Evolutionary conservation across 2,113 vertebrate genomes (phyloP).

Genomic region (Thalassarche chlororhynchos): DNA sequence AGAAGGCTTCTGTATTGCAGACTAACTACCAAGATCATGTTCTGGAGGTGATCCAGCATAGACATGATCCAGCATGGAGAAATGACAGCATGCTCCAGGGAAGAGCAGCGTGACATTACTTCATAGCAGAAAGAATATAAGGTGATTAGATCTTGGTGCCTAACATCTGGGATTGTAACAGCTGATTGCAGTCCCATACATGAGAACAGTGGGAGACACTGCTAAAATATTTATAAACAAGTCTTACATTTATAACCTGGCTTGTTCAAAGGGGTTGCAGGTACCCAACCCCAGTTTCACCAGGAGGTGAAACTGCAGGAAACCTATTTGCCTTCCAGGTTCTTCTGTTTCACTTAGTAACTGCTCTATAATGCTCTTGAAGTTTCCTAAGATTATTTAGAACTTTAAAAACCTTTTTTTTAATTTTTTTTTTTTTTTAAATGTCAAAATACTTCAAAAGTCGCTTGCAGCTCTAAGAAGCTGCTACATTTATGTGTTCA

Average conservation of each 20-base stretch:
- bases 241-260: background rate
- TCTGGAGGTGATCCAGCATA: background rate
- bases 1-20: background rate
- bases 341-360: background rate
- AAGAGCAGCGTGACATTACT: background rate
- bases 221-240: background rate
- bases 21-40: background rate
- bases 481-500: background rate
- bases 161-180: background rate
- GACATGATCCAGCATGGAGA: background rate
- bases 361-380: background rate
- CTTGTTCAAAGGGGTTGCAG: background rate
- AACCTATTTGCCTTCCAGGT: background rate
- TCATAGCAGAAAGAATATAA: background rate
- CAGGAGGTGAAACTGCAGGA: background rate
- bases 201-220: background rate
- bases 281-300: no score
- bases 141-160: background rate
- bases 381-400: background rate
- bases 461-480: background rate
- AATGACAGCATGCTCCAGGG: background rate
- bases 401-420: background rate
- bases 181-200: background rate
- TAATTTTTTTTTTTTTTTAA: background rate
- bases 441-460: background rate